Evolutionary conservation across 2,888 invertebrate species (phyloP).

Genomic region (Oscheius sp.): DNA sequence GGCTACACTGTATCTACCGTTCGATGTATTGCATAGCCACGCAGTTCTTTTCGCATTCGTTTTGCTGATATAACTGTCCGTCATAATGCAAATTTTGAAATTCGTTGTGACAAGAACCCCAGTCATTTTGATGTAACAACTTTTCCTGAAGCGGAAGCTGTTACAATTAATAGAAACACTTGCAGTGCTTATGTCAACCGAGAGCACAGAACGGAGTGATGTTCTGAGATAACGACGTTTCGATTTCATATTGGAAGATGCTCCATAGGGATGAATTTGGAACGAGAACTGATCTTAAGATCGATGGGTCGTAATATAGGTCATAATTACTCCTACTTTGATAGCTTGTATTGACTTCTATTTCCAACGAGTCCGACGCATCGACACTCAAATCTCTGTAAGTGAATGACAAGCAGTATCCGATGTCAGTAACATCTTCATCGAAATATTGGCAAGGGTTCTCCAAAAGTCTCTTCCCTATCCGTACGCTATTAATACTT

Average conservation of each 20-base stretch:
- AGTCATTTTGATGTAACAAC: constrained; percentile 36
- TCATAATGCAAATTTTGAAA: constrained; percentile 14
- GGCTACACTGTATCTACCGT: neutral
- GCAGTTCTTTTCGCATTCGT: constrained; percentile 27
- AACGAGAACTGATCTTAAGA: constrained; percentile 4
- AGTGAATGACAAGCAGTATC: constrained; percentile 34
- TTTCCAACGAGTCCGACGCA: constrained; percentile 9
- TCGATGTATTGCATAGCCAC: constrained; percentile 22
- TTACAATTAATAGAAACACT: neutral
- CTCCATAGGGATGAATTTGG: constrained; percentile 6
- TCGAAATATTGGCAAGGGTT: constrained; percentile 30
- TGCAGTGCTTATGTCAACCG: constrained; percentile 6
- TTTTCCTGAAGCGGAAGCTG: constrained; percentile 37
- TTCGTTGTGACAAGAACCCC: constrained; percentile 44
- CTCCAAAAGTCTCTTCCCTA: neutral
- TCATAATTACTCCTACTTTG: neutral
- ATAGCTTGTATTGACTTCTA: constrained; percentile 29
- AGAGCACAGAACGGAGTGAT: neutral
- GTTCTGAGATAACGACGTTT: constrained; percentile 14
- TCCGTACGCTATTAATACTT: constrained; percentile 27
- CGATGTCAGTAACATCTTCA: constrained; percentile 36
- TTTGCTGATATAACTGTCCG: constrained; percentile 14
- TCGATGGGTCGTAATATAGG: no score
- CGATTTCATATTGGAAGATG: constrained; percentile 6
- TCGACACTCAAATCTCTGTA: constrained; percentile 12